Evolutionary conservation across 1,140 invertebrate species (phyloP), one percentile per base, ranked within the genome.

Genomic region (Apis laboriosa): DNA sequence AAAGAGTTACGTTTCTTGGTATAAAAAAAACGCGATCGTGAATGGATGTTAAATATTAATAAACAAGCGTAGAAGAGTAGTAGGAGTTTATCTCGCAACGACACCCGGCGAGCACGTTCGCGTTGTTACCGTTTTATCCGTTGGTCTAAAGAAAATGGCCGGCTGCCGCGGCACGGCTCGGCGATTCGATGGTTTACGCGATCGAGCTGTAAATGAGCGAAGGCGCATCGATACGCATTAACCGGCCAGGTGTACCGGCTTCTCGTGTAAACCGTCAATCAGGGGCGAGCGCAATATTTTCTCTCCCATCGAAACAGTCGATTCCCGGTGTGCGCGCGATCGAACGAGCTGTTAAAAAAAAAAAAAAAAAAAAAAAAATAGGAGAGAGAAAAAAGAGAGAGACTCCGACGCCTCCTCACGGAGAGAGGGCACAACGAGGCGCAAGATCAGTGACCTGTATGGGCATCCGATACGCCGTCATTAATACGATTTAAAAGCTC

Each of bases 11-110:
- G 73, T 58, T 56, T 49, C 61, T 24, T 34, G 9, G 58, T 19
- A 61, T 77, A 80, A 64, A 21, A 19, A 80, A 81, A 87, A 78
- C 80, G 49, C 19, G 64, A n/a, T 3, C 66, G 61, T 21, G 77
- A 78, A 84, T 53, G 53, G 60, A 72, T 43, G 86, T 84, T 87
- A 87, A 88, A 87, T 88, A 87, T 88, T 87, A 84, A 87, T 87
- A 86, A 86, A 84, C 55, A 53, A 63, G 49, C 24, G 9, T n/a
- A n/a, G n/a, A 58, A 43, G 34, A 34, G 64, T 58, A 43, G 24
- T 24, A 34, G 34, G 2, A 28, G 58, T 87, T 85, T 80, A 80
- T 82, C 71, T 83, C 28, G n/a, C 49, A 66, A 49, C 21, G 17
- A 24, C 64, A 70, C 64, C 55, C 21, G 12, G 13, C 9, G 49